Base-by-base conservation (phyloP, 2,888 invertebrate genomes). In the Notocelia uddmanniana region DNA sequence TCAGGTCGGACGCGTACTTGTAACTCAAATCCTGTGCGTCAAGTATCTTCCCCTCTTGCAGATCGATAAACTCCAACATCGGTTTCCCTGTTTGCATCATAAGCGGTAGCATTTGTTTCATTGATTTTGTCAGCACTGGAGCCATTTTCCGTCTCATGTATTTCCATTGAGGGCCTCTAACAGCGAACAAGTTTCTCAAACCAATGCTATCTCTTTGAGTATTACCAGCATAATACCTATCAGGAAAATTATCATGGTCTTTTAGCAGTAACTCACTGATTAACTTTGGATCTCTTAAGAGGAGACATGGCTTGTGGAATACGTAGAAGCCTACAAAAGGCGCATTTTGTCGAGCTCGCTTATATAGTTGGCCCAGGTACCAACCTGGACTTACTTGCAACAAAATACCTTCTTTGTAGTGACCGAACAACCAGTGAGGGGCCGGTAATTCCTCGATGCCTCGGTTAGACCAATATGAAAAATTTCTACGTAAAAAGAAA, bases 251-350 rank as follows among this genome's bases (percentile, higher is more conserved):
- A 2, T 78, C 73, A 45, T 79, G 79, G 63, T 79, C 78, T 11
- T 73, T 68, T 15, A 78, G 70, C n/a, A 81, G 55, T 18, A 81
- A 77, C 19, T 81, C 77, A 26, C 78, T 79, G 15, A 81, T 78
- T 18, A 80, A 63, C 57, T 78, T 69, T 8, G 79, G 79, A 21
- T 81, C 80, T 64, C 75, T 77, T 21, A 81, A 54, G 6, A 79
- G 66, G 0, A 81, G 72, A 62, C 79, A 80, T 0, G 81, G 80
- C 54, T 80, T 81, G 34, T 80, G 80, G 58, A 80, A 78, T 8
- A 81, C 78, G 37, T 80, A 81, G 68, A 81, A 81, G 2, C 81
- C 81, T 9, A 79, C 71, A 23, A 72, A 76, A 0, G 79, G 77
- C 0, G 67, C 76, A n/a, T 78, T 73, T 19, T 60, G 18, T 0